These are phyloP conservation scores for Halictus rubicundus DNA, from an alignment of 1,140 invertebrate genomes.

Conservation along the genomic window DNA sequence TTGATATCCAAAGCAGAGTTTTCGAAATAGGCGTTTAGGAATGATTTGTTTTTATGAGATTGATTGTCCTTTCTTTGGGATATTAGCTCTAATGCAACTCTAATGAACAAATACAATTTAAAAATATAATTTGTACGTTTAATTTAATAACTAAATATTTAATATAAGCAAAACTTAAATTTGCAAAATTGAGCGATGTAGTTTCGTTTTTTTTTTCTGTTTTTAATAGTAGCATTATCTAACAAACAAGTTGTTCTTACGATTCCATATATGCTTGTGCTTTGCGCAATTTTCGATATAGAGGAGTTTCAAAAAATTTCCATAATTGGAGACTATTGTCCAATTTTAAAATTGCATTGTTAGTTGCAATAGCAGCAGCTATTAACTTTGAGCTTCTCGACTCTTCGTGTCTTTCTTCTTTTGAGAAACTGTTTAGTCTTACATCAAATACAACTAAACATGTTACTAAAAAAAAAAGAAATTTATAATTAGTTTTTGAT, in stretches of 20 bases:
- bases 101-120: constrained; percentile 72
- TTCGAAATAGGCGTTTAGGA: constrained; percentile 86
- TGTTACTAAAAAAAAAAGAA: constrained; percentile 83
- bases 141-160: neutral
- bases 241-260: constrained; percentile 78
- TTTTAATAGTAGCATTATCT: neutral
- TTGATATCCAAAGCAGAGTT: constrained; percentile 86
- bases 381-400: constrained; percentile 87
- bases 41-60: constrained; percentile 73
- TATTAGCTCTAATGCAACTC: constrained; percentile 86
- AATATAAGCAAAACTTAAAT: neutral
- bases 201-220: neutral
- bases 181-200: neutral
- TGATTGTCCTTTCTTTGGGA: constrained; percentile 79
- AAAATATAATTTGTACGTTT: too few species aligned
- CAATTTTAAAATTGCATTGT: constrained; percentile 86
- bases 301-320: constrained; percentile 86
- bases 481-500: neutral
- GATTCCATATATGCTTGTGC: constrained; percentile 89
- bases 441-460: constrained; percentile 86
- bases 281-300: constrained; percentile 86
- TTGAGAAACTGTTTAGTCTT: constrained; percentile 84
- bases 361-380: constrained; percentile 86
- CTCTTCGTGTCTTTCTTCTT: constrained; percentile 80
- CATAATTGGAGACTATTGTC: constrained; percentile 90